Percentiles rank a stretch among this genome's conserved stretches.
These are phyloP conservation scores for Lepus townsendii DNA, from an alignment of 2,797 vertebrate genomes.

Conservation along the genomic window DNA sequence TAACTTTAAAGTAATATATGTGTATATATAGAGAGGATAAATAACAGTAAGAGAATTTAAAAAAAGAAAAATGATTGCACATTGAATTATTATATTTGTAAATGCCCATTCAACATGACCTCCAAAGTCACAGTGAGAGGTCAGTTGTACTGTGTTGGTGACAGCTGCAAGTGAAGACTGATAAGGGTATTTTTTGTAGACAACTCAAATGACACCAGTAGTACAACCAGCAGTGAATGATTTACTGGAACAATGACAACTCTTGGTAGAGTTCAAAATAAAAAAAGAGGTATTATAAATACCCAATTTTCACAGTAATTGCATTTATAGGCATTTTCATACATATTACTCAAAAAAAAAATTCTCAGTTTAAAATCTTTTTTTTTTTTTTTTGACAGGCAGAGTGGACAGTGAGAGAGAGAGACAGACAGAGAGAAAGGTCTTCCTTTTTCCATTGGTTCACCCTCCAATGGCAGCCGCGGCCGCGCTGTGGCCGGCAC, in stretches of 20 bases:
- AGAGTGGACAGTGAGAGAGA: too few species aligned
- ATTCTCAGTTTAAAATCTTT: background rate
- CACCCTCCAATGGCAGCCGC: too few species aligned
- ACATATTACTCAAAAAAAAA: background rate
- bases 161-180: background rate
- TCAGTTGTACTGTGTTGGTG: background rate
- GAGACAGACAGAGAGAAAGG: too few species aligned
- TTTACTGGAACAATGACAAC: background rate
- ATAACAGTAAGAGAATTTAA: background rate
- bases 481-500: too few species aligned
- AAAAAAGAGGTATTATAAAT: background rate
- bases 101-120: background rate
- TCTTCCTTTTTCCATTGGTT: too few species aligned
- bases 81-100: constrained; percentile 8
- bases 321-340: background rate
- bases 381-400: too few species aligned
- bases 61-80: background rate
- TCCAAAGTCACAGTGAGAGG: background rate
- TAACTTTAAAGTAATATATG: background rate
- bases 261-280: constrained; percentile 2
- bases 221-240: background rate
- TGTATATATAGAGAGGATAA: background rate
- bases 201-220: background rate
- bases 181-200: background rate
- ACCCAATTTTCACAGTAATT: background rate